phyloP scores from a whole-genome alignment of 2,113 vertebrate species.

The Poecilia latipinna region DNA sequence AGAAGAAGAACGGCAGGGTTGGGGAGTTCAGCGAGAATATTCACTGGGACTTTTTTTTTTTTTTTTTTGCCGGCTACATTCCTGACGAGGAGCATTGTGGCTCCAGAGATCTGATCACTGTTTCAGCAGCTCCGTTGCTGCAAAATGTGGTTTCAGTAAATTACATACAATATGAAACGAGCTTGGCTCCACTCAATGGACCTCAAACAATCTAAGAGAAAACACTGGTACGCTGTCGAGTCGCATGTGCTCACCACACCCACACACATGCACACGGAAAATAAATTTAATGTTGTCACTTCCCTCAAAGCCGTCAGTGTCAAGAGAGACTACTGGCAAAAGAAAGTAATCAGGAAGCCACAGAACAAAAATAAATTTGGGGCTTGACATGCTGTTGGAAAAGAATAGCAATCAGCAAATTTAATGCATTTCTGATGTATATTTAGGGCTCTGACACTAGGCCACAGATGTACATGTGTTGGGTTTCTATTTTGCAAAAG shows the following conservation, averaged over 20 bases:
- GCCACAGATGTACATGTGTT: slow-evolving; percentile 99
- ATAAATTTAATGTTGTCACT: slow-evolving; percentile 78
- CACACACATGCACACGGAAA: slow-evolving; percentile 65
- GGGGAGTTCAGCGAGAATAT: slow-evolving; percentile 51
- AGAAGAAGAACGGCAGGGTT: background rate
- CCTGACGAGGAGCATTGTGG: slow-evolving; percentile 46
- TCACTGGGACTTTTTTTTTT: slow-evolving; percentile 41
- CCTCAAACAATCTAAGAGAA: slow-evolving; percentile 68
- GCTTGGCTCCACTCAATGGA: slow-evolving; percentile 47
- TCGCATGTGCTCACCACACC: background rate
- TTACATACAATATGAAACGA: slow-evolving; percentile 65
- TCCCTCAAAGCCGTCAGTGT: slow-evolving; percentile 81
- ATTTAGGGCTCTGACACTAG: slow-evolving; percentile 94
- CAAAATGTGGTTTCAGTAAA: slow-evolving; percentile 57
- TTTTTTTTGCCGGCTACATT: slow-evolving; percentile 54
- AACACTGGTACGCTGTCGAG: slow-evolving; percentile 60
- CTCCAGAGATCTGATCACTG: slow-evolving; percentile 58
- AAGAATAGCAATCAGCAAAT: slow-evolving; percentile 94
- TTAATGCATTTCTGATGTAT: slow-evolving; percentile 99
- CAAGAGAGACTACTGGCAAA: slow-evolving; percentile 84
- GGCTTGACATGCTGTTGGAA: slow-evolving; percentile 89
- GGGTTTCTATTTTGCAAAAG: slow-evolving; percentile 96
- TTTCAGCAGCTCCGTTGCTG: slow-evolving; percentile 33
- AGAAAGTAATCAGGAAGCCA: slow-evolving; percentile 88
- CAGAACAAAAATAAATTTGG: slow-evolving; percentile 87